Evolutionary conservation across 37 sponge, comb jelly and placozoan genomes (phyloP).

Genomic region (Aphrocallistes beatrix): DNA sequence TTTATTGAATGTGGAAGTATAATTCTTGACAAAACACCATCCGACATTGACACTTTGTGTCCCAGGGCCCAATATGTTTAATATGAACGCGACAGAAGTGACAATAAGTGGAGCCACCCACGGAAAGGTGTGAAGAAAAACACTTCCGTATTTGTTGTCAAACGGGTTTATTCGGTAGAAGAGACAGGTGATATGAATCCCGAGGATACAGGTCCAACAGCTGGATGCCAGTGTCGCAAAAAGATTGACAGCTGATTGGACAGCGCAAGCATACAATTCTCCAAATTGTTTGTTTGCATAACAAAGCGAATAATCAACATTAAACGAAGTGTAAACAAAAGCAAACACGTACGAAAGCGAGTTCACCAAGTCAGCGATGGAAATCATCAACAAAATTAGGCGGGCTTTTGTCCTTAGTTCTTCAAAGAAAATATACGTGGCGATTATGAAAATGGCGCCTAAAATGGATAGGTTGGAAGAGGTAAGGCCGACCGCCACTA

Average conservation of each 20-base stretch:
- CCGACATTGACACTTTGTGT: not conserved
- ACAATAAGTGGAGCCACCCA: not conserved
- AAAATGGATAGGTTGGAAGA: not conserved
- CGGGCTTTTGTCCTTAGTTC: not conserved
- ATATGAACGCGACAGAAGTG: not conserved
- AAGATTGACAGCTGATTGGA: not conserved
- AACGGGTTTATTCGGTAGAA: not conserved
- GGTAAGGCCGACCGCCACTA: not conserved
- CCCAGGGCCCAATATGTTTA: not conserved
- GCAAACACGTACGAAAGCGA: not conserved
- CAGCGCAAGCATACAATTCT: not conserved
- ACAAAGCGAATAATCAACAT: not conserved
- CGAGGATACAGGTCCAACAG: not conserved
- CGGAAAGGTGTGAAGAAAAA: not conserved
- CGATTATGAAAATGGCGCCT: not conserved
- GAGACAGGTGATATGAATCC: conserved; percentile 2
- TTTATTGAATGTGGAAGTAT: not conserved
- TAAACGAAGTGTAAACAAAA: not conserved
- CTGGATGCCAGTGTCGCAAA: not conserved
- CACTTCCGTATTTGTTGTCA: not conserved
- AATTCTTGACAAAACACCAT: not conserved
- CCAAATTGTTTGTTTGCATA: not conserved
- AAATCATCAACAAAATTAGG: not conserved
- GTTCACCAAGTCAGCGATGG: not conserved
- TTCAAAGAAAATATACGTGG: not conserved